Base-by-base conservation (phyloP, 2,113 vertebrate species). In the Cyanoliseus patagonus region DNA sequence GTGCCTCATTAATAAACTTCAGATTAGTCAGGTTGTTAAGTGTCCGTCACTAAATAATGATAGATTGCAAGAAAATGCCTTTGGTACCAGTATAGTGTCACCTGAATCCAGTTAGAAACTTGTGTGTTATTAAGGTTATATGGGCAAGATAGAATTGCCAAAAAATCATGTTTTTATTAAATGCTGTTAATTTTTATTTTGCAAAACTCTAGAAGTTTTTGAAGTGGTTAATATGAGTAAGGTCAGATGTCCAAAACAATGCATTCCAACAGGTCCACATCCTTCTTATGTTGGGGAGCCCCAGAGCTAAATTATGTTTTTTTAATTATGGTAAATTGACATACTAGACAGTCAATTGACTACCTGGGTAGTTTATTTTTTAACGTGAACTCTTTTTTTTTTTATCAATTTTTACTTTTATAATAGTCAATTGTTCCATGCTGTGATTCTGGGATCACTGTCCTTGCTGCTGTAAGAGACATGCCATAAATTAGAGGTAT, bases 1-100 rank as follows among this genome's bases (percentile, higher is more conserved):
- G 47, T 88, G 52, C 73, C 88, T 97, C 95, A 95, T 97, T 97
- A 97, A 95, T 96, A 82, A 73, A 82, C 68, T 97, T 96, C 67
- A 90, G 88, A 86, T 97, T 90, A 88, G 47, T 57, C 53, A 92
- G 86, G 68, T 59, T 95, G 70, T 76, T 96, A 92, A 93, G 17
- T 83, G 79, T 84, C 74, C 86, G 28, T 96, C 90, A 66, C 91
- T 66, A 94, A 87, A 74, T 62, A 90, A 90, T 83, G 91, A 91
- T 33, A 83, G 80, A 96, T 68, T 69, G 22, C 35, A 87, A 96
- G 66, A 78, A 96, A 94, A 92, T 82, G 41, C 52, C 55, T 95
- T 95, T 74, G 73, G 11, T 78, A 80, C 67, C 49, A 69, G 51
- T 10, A 27, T 83, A 73, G 6, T 63, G 73, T 87, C 23, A 75